These are phyloP conservation scores for Otus sunia DNA, from an alignment of 2,113 vertebrate species.

Conservation along the genomic window DNA sequence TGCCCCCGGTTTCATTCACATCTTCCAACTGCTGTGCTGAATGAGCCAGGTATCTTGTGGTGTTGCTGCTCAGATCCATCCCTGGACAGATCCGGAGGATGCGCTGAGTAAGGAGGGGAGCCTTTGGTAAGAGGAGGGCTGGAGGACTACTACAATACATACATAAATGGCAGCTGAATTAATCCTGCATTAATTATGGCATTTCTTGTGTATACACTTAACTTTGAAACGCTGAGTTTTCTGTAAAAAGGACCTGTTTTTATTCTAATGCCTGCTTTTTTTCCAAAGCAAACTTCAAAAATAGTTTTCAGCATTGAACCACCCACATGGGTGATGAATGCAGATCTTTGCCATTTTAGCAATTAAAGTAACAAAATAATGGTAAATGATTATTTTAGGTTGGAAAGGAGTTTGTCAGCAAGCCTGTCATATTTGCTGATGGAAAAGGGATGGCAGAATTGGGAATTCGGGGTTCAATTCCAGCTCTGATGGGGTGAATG, in stretches of 20 bases:
- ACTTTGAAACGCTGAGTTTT: neutral
- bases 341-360: neutral
- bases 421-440: neutral
- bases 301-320: neutral
- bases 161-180: neutral
- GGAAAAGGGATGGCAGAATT: neutral
- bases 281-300: neutral
- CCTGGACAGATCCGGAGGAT: neutral
- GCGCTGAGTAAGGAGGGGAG: neutral
- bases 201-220: neutral
- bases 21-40: neutral
- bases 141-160: neutral
- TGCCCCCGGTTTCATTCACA: neutral
- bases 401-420: neutral
- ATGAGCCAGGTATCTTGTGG: neutral
- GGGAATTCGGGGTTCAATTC: neutral
- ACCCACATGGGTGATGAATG: neutral
- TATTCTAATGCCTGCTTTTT: neutral
- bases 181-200: neutral
- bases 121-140: neutral
- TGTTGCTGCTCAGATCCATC: neutral
- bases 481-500: neutral
- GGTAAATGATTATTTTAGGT: neutral
- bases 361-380: constrained; percentile 13
- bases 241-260: neutral